These are phyloP conservation scores for Onychostruthus taczanowskii DNA, from an alignment of 2,113 vertebrate species.

Conservation along the genomic window DNA sequence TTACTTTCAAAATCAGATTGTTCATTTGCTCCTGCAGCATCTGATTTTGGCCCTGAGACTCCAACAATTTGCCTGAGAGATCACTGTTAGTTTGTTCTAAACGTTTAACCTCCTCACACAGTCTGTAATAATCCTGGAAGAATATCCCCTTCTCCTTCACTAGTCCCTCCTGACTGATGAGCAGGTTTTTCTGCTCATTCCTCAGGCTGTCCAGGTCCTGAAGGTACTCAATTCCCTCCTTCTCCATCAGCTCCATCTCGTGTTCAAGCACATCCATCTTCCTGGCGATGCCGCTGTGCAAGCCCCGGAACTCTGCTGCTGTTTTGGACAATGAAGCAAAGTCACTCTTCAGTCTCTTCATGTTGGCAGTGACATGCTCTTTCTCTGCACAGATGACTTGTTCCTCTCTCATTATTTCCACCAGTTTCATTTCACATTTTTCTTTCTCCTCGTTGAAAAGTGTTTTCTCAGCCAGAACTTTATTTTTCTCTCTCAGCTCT, in stretches of 20 bases:
- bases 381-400: slow-evolving; percentile 60
- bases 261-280: slow-evolving; percentile 70
- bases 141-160: slow-evolving; percentile 68
- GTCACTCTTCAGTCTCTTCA: slow-evolving; percentile 69
- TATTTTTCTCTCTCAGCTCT: slow-evolving; percentile 36
- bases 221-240: slow-evolving; percentile 57
- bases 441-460: slow-evolving; percentile 70
- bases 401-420: slow-evolving; percentile 68
- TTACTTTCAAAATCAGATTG: slow-evolving; percentile 78
- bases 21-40: slow-evolving; percentile 79
- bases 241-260: slow-evolving; percentile 50
- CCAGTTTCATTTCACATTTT: slow-evolving; percentile 64
- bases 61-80: slow-evolving; percentile 70
- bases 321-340: slow-evolving; percentile 69
- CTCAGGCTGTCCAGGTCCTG: slow-evolving; percentile 68
- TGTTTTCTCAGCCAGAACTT: slow-evolving; percentile 70
- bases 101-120: slow-evolving; percentile 60
- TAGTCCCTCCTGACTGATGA: slow-evolving; percentile 38
- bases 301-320: slow-evolving; percentile 69
- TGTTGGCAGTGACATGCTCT: slow-evolving; percentile 63
- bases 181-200: slow-evolving; percentile 49
- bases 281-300: slow-evolving; percentile 58
- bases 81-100: slow-evolving; percentile 69
- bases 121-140: slow-evolving; percentile 39
- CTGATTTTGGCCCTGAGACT: slow-evolving; percentile 74